phyloP scores from a whole-genome alignment of 2,797 vertebrate genomes.

The Sebastes umbrosus region DNA sequence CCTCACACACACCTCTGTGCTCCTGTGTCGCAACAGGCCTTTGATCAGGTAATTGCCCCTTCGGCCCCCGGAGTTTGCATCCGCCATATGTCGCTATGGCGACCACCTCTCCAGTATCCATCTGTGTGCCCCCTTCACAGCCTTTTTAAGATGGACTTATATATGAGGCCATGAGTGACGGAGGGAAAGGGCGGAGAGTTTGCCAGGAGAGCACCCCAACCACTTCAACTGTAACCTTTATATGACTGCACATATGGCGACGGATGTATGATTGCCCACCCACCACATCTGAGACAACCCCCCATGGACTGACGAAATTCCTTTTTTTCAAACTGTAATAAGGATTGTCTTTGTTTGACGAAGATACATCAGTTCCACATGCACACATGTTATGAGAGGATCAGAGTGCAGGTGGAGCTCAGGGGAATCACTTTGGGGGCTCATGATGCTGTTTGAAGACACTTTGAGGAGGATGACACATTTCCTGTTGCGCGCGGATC shows the following conservation, averaged over 20 bases:
- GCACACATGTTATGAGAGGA: slow-evolving; percentile 1
- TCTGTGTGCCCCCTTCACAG: slow-evolving; percentile 51
- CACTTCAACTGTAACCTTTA: slow-evolving; percentile 9
- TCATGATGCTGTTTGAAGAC: neutral
- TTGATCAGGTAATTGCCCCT: slow-evolving; percentile 86
- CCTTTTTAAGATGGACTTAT: slow-evolving; percentile 63
- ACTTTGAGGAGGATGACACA: neutral
- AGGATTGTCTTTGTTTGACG: slow-evolving; percentile 9
- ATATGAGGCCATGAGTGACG: slow-evolving; percentile 12
- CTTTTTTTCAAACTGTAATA: neutral
- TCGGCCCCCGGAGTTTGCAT: slow-evolving; percentile 73
- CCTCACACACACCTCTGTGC: slow-evolving; percentile 64
- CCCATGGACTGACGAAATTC: neutral
- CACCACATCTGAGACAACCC: neutral
- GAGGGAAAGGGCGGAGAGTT: slow-evolving; percentile 13
- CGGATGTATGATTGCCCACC: neutral
- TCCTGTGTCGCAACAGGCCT: slow-evolving; percentile 67
- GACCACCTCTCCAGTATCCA: slow-evolving; percentile 70
- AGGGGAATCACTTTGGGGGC: neutral
- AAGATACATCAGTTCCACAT: neutral
- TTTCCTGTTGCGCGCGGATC: neutral
- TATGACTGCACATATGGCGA: neutral
- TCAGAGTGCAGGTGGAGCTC: slow-evolving; percentile 14
- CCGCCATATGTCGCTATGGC: slow-evolving; percentile 79
- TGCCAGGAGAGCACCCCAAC: neutral